Conservation (phyloP, 2,797 vertebrate species). For the Sebastes trivittatus region DNA sequence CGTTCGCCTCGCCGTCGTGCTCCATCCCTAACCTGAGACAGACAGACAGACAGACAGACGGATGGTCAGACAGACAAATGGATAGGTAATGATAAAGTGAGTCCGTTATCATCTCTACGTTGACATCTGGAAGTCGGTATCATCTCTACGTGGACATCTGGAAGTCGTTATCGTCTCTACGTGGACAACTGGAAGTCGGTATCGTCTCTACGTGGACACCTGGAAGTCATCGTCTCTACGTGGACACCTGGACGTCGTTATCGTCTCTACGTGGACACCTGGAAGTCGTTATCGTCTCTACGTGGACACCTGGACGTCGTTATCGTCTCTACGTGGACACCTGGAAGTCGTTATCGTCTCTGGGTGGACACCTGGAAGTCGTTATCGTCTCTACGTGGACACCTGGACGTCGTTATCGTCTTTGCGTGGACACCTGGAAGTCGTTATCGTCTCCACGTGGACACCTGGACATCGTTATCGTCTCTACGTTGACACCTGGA, state of each 20-base stretch:
- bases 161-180: too few relatives aligned
- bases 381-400: background rate
- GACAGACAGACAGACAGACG: background rate
- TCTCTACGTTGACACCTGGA: background rate
- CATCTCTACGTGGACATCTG: too few relatives aligned
- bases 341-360: background rate
- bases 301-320: background rate
- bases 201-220: background rate
- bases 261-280: background rate
- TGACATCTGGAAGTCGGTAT: background rate
- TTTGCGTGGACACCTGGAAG: background rate
- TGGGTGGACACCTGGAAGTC: background rate
- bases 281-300: background rate
- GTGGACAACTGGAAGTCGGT: background rate
- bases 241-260: too few relatives aligned
- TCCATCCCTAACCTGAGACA: conserved; percentile 75
- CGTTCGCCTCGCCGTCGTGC: conserved; percentile 94
- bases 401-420: background rate
- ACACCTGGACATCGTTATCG: background rate
- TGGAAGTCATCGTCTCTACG: background rate
- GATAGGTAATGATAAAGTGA: background rate
- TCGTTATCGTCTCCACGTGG: background rate
- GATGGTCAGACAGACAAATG: background rate
- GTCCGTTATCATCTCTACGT: background rate
- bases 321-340: background rate